Percentiles rank a stretch among this genome's conserved stretches.
These are phyloP conservation scores for Picus viridis DNA, from an alignment of 2,797 vertebrate species.

Conservation along the genomic window DNA sequence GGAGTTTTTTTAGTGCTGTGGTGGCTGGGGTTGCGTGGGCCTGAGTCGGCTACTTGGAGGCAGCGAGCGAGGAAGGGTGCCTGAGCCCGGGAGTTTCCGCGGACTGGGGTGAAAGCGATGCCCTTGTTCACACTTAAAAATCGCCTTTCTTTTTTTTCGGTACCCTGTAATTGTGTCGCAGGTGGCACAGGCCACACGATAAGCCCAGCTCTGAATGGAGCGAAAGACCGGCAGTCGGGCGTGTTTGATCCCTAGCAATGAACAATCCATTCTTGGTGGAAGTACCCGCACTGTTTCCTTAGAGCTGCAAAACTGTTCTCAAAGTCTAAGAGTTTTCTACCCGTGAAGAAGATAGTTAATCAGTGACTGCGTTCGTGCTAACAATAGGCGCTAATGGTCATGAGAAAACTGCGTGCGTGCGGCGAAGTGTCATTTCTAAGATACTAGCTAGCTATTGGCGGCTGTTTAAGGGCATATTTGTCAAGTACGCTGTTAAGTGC, in stretches of 20 bases:
- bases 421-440: neutral
- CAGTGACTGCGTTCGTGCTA: fast-evolving
- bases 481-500: too few species aligned
- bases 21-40: neutral
- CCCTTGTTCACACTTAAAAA: fast-evolving
- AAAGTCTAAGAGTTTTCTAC: neutral
- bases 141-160: fast-evolving
- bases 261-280: fast-evolving
- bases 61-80: too few species aligned
- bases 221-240: fast-evolving
- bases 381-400: neutral
- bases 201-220: fast-evolving
- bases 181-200: fast-evolving
- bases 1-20: fast-evolving
- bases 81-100: too few species aligned
- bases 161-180: fast-evolving
- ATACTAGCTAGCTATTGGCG: fast-evolving
- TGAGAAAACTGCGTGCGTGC: fast-evolving
- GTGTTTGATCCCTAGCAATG: fast-evolving
- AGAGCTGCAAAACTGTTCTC: too few species aligned
- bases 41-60: too few species aligned
- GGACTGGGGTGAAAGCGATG: neutral
- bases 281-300: neutral
- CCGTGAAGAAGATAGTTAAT: neutral
- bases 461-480: fast-evolving